A percentile compares a stretch with the other conserved stretches of the same genome.
Evolutionary conservation across 2,113 vertebrate species (phyloP).

Genomic region (Epinephelus fuscoguttatus): DNA sequence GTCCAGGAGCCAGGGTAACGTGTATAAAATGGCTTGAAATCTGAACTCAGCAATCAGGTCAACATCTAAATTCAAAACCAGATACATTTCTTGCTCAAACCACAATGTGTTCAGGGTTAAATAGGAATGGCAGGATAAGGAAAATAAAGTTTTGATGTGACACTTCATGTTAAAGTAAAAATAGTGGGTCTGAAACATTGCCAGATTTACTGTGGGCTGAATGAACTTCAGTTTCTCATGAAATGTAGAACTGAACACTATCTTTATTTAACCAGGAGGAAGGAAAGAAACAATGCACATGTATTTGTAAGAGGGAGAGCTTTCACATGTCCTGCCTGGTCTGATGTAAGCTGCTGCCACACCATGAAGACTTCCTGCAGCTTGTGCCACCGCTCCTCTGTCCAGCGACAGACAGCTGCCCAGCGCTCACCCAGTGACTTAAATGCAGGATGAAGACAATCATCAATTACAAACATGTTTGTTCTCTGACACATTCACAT

Average conservation of each 20-base stretch:
- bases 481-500: not conserved
- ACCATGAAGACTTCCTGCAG: conserved; percentile 90
- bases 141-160: not conserved
- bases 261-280: not conserved
- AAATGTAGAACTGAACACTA: not conserved
- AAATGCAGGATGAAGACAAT: conserved; percentile 14
- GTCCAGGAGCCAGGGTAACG: not conserved
- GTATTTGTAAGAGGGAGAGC: not conserved
- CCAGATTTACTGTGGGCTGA: not conserved
- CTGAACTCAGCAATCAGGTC: not conserved
- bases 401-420: conserved; percentile 98
- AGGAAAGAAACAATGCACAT: not conserved
- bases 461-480: not conserved
- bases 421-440: conserved; percentile 97
- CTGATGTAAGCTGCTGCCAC: conserved; percentile 94
- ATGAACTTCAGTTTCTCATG: not conserved
- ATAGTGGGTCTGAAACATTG: not conserved
- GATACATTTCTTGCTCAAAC: not conserved
- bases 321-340: conserved; percentile 87
- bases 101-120: not conserved
- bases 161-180: not conserved
- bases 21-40: not conserved
- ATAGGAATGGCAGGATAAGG: not conserved
- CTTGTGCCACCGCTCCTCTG: conserved; percentile 92
- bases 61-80: not conserved